Evolutionary conservation across 2,888 invertebrate genomes (phyloP), one percentile per base, ranked within the genome.

Genomic region (Germaria angustata): DNA sequence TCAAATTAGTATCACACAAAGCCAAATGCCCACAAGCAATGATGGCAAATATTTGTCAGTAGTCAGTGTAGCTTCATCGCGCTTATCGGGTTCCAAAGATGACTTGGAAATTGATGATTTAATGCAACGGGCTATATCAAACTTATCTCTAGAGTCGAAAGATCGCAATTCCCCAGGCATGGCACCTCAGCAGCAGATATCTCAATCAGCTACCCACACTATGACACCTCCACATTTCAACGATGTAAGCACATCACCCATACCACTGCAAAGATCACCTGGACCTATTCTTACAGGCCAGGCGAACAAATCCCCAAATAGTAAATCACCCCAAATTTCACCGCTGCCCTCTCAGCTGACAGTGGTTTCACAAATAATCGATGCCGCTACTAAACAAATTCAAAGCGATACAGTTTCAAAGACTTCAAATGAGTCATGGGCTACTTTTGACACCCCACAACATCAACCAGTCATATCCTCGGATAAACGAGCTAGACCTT

Each of bases 391-490:
- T n/a, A 89, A 88, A 73, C 87, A 88, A 66, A 87, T 90, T 63
- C 73, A 73, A 61, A 77, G n/a, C 11, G 79, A 83, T 17, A 34
- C 46, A 3, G n/a, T 66, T 22, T 94, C 94, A 8, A 91, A 82
- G 77, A 81, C 44, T 44, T 49, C 75, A 65, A 76, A 86, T 68
- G 93, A 93, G 85, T 93, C 93, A 22, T 93, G 93, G 93, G 93
- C 93, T 8, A 92, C 93, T 49, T 94, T 94, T 84, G 93, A 93
- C 80, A 89, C 89, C 0, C 89, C 89, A 2, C 92, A 92, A 85
- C 86, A 87, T 34, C 83, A 73, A 51, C 57, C 75, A 6, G 80
- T 63, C 13, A 73, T 77, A 22, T 77, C 69, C 0, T 83, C 83
- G 0, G 80, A 84, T 59, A 85, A 86, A 72, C 86, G 86, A 1